Base-by-base conservation (phyloP, 2,113 vertebrate genomes). In the Guaruba guarouba region DNA sequence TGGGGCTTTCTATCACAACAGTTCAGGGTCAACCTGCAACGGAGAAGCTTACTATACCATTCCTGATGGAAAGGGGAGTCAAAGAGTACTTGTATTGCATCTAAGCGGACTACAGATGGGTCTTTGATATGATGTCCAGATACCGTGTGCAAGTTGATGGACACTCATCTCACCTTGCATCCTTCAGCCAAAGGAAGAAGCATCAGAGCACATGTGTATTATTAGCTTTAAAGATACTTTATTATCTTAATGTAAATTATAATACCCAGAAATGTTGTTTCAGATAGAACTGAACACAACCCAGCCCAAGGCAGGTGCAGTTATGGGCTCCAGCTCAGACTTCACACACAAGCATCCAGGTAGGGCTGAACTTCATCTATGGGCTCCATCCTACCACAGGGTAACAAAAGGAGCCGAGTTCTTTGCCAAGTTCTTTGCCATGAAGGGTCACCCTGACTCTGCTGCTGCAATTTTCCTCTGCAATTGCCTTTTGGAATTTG, bases 41-140 rank as follows among this genome's bases (percentile, higher is more conserved):
- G 25, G 28, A 46, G 75, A 35, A 83, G 64, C 10, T 83, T 57
- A 10, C 9, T 31, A 19, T 29, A 29, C 27, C 19, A 1, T 57
- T 66, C 37, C 69, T 68, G 37, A 16, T 4, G 55, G 55, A 35
- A 48, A 57, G 17, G 46, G 2, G 17, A 66, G 16, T 6, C 51
- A 35, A 7, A 0, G 1, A 43, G 52, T 4, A 6, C 35, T 57
- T 59, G 67, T 11, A 1, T 23, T 8, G 15, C 18, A 7, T 2
- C 62, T 55, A 48, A 19, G n/a, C 2, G 3, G 43, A 1, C 10
- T 11, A 9, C 0, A 0, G 22, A 59, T 35, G 33, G 57, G 20
- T 59, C 57, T 54, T 29, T 17, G 85, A 12, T 27, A 59, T 1
- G 4, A 25, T 0, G 9, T 28, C 33, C 33, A 37, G 7, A 4